These are phyloP conservation scores for Perodicticus potto DNA, from an alignment of 2,797 vertebrate genomes.

Conservation along the genomic window DNA sequence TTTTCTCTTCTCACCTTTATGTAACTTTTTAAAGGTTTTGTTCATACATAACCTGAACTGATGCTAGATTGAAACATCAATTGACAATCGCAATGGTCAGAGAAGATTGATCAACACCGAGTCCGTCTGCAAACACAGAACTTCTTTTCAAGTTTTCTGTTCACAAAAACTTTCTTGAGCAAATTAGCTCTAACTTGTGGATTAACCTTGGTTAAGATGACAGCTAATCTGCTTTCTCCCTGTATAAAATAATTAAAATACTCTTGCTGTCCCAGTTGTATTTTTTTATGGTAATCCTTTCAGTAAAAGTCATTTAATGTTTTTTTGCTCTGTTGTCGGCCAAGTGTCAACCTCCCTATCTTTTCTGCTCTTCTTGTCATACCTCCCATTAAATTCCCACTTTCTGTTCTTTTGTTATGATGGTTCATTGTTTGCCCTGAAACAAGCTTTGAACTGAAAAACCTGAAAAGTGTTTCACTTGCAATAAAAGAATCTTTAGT, in stretches of 20 bases:
- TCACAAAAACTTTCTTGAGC: background rate
- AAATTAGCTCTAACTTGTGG: background rate
- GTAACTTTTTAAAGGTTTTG: rapidly evolving
- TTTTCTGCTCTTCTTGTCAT: constrained; percentile 2
- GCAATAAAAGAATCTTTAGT: background rate
- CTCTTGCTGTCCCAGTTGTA: background rate
- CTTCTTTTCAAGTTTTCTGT: background rate
- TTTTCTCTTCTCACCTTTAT: background rate
- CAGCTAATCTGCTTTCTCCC: background rate
- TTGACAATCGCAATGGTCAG: rapidly evolving
- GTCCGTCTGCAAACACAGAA: rapidly evolving
- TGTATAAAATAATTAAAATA: constrained; percentile 38
- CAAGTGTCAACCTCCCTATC: constrained; percentile 27
- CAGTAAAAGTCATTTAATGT: constrained; percentile 32
- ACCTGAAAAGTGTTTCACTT: background rate
- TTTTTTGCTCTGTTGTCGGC: constrained; percentile 40
- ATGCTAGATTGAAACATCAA: rapidly evolving
- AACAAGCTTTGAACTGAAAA: constrained; percentile 74
- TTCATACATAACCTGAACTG: background rate
- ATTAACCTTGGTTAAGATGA: background rate
- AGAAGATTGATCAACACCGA: rapidly evolving
- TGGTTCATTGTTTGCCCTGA: constrained; percentile 63
- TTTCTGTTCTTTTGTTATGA: constrained; percentile 73
- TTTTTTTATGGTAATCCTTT: constrained; percentile 12
- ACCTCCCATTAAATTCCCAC: constrained; percentile 53